Evolutionary conservation across 2,797 vertebrate genomes (phyloP), one percentile per base, ranked within the genome.

Genomic region (Xiphorhynchus erythropygius): DNA sequence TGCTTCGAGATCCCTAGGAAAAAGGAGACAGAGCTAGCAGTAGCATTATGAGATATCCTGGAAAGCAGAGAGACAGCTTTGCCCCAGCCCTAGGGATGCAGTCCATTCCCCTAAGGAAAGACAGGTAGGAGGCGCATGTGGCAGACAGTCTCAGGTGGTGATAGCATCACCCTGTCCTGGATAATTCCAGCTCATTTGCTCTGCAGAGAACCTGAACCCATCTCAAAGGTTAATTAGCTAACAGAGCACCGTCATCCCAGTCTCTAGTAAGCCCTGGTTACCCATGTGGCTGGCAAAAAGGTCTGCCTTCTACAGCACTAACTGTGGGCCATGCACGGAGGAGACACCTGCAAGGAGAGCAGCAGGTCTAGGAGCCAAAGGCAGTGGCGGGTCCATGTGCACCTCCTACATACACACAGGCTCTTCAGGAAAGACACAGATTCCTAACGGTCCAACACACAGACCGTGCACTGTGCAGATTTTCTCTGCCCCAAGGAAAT

Each of bases 1-100:
- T 96, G 96, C 94, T 97, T 96, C 42, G 74, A 94, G 93, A 96
- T 93, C 87, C 85, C 87, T 53, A 90, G 80, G 87, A 96, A 91
- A 83, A 96, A 88, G 74, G 67, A 76, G 87, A 89, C 70, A 95
- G 91, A 94, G 80, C 33, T 30, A 82, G 55, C 1, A 87, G 75
- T 10, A 95, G 93, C 2, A 1, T 39, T 74, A 33, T 0, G 2
- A 93, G 85, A 78, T 37, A 81, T 13, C 55, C 55, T 74, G 84
- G 90, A 94, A 95, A 94, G 73, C 63, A 94, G 62, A 86, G 62
- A 93, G 57, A 93, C 27, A 89, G 90, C 57, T 95, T 91, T 94
- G 62, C 75, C 65, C 78, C 79, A 96, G 84, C 74, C 67, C 80
- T 73, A 90, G 46, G 39, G 70, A 86, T 65, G 64, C 44, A 91